A percentile compares a stretch with the other conserved stretches of the same genome.
phyloP scores from a whole-genome alignment of 2,113 vertebrate genomes.

The Pristiophorus japonicus region DNA sequence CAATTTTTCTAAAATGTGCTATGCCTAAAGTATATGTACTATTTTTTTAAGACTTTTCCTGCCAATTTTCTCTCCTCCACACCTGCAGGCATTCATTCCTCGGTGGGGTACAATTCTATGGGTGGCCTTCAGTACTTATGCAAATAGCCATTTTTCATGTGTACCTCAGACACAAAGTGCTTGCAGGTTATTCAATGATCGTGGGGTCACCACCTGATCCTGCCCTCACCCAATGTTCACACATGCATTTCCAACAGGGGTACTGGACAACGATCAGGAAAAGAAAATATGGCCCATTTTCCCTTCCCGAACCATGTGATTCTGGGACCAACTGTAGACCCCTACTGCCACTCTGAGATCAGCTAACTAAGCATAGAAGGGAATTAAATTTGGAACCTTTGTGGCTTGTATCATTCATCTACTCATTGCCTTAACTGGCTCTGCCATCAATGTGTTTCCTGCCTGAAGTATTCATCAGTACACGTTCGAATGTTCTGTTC shows the following conservation, averaged over 20 bases:
- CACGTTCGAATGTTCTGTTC: neutral
- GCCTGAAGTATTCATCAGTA: neutral
- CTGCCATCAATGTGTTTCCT: neutral
- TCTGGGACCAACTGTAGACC: neutral
- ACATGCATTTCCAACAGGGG: neutral
- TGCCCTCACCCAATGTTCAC: neutral
- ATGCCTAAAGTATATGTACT: neutral
- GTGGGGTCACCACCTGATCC: neutral
- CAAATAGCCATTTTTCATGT: neutral
- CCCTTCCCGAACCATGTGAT: neutral
- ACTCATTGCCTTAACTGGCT: neutral
- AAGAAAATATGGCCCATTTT: neutral
- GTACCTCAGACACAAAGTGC: neutral
- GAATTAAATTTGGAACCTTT: neutral
- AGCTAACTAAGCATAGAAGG: neutral
- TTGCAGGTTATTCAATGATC: neutral
- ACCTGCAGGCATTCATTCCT: neutral
- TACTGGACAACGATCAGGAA: neutral
- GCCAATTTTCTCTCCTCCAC: neutral
- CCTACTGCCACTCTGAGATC: neutral
- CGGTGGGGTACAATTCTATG: neutral
- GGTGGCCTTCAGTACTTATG: neutral
- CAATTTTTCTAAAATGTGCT: neutral
- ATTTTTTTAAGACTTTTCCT: neutral
- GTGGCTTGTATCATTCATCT: neutral